These are phyloP conservation scores for Aphaenogaster floridana DNA, from an alignment of 1,140 invertebrate species.

Conservation along the genomic window DNA sequence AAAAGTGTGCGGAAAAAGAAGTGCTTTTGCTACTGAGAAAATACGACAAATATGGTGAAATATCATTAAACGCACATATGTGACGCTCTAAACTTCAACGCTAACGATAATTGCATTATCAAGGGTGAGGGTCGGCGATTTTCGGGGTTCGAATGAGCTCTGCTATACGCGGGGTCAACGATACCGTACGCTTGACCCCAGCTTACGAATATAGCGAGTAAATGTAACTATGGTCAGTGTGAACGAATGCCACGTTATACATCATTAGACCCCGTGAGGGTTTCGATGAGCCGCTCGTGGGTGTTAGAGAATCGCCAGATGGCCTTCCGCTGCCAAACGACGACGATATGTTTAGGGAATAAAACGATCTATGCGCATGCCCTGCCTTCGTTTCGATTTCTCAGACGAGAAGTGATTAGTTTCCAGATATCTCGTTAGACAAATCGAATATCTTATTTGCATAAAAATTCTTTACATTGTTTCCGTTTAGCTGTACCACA, in stretches of 20 bases:
- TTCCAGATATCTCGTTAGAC: not conserved
- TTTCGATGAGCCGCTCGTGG: constrained; percentile 74
- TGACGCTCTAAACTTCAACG: constrained; percentile 73
- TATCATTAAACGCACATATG: constrained; percentile 68
- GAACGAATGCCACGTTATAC: constrained; percentile 78
- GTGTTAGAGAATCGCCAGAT: constrained; percentile 82
- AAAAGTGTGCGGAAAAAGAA: not conserved
- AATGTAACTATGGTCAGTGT: constrained; percentile 65
- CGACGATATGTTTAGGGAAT: constrained; percentile 65
- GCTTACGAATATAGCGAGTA: constrained; percentile 62
- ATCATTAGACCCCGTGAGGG: constrained; percentile 80
- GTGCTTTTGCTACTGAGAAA: not conserved
- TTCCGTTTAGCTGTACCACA: not conserved
- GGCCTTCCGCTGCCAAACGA: constrained; percentile 72
- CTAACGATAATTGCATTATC: constrained; percentile 84
- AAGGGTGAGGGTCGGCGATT: constrained; percentile 71
- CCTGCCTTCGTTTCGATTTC: constrained; percentile 36
- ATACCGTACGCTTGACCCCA: constrained; percentile 80
- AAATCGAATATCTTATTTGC: not conserved
- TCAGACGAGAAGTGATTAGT: constrained; percentile 21
- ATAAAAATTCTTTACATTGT: not conserved
- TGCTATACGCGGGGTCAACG: constrained; percentile 65
- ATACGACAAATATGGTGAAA: constrained; percentile 21
- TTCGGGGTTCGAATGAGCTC: constrained; percentile 47
- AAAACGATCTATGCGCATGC: constrained; percentile 52